phyloP scores from a whole-genome alignment of 2,888 invertebrate species.

The Drosophila demipolita region DNA sequence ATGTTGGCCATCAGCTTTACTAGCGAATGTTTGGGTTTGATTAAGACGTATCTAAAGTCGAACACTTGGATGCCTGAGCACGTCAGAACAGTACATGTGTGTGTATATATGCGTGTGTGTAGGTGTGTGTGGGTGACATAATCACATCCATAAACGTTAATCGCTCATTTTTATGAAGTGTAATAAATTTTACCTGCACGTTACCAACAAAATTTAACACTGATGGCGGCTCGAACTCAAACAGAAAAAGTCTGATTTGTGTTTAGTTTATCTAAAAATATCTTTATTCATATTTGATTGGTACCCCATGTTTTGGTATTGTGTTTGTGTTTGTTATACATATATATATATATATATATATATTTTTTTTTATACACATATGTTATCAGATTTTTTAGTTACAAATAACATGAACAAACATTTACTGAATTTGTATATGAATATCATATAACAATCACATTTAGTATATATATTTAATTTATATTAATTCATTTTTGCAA shows the following conservation, averaged over 20 bases:
- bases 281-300: slow-evolving; percentile 79
- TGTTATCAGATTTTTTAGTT: slow-evolving; percentile 59
- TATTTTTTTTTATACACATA: slow-evolving; percentile 27
- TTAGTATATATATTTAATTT: slow-evolving; percentile 37
- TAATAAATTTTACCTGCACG: slow-evolving; percentile 73
- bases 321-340: slow-evolving; percentile 33
- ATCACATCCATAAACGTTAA: slow-evolving; percentile 81
- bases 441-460: slow-evolving; percentile 81
- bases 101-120: background rate
- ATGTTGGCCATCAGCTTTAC: slow-evolving; percentile 12
- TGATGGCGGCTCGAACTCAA: background rate
- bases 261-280: slow-evolving; percentile 78
- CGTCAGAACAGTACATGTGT: slow-evolving; percentile 38
- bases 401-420: slow-evolving; percentile 79
- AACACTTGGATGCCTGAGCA: slow-evolving; percentile 63
- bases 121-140: slow-evolving; percentile 67
- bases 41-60: slow-evolving; percentile 79
- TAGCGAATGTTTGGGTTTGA: slow-evolving; percentile 64
- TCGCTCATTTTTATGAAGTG: slow-evolving; percentile 81
- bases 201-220: slow-evolving; percentile 45
- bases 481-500: slow-evolving; percentile 44
- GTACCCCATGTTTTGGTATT: slow-evolving; percentile 67
- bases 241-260: slow-evolving; percentile 7
- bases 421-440: slow-evolving; percentile 78
- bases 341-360: slow-evolving; percentile 21